Percentiles rank a stretch among this genome's conserved stretches.
Evolutionary conservation across 2,888 invertebrate species (phyloP).

Genomic region (Dynastes hyllus): DNA sequence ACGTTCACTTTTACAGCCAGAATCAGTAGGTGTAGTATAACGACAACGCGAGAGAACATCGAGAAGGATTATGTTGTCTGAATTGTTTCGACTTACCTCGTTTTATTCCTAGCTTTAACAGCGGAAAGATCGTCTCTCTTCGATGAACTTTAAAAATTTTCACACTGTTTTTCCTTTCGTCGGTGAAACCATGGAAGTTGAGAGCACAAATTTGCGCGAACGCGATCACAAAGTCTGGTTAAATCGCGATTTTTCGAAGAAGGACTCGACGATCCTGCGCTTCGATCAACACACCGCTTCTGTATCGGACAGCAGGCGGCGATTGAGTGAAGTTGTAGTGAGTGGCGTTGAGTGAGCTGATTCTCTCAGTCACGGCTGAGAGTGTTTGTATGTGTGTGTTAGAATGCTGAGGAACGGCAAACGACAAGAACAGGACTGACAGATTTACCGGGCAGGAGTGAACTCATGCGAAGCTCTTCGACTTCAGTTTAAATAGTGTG

Average conservation of each 20-base stretch:
- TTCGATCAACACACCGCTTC: conserved; percentile 6
- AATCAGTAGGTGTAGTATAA: conserved; percentile 18
- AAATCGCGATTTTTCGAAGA: conserved; percentile 15
- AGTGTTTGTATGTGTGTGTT: conserved; percentile 18
- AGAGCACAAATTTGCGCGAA: conserved; percentile 30
- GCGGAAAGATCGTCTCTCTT: conserved; percentile 3
- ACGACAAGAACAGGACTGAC: conserved; percentile 59
- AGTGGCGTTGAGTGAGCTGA: conserved; percentile 14
- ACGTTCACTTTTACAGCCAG: conserved; percentile 39
- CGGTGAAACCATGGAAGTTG: conserved; percentile 31
- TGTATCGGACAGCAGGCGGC: conserved; percentile 39
- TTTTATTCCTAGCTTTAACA: conserved; percentile 31
- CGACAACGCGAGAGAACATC: conserved; percentile 10
- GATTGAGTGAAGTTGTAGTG: conserved; percentile 35
- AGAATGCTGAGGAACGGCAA: conserved; percentile 39
- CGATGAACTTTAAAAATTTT: conserved; percentile 36
- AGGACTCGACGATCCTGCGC: conserved; percentile 14
- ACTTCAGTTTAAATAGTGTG: conserved; percentile 77
- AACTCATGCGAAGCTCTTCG: conserved; percentile 76
- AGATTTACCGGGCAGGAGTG: conserved; percentile 73
- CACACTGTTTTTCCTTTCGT: conserved; percentile 23
- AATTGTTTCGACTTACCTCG: conserved; percentile 34
- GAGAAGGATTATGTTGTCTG: conserved; percentile 19
- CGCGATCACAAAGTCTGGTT: conserved; percentile 14
- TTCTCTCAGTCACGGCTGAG: conserved; percentile 19